Percentiles rank a stretch among this genome's conserved stretches.
Conservation (phyloP, 2,797 vertebrate genomes). For the Myotis pilosus region DNA sequence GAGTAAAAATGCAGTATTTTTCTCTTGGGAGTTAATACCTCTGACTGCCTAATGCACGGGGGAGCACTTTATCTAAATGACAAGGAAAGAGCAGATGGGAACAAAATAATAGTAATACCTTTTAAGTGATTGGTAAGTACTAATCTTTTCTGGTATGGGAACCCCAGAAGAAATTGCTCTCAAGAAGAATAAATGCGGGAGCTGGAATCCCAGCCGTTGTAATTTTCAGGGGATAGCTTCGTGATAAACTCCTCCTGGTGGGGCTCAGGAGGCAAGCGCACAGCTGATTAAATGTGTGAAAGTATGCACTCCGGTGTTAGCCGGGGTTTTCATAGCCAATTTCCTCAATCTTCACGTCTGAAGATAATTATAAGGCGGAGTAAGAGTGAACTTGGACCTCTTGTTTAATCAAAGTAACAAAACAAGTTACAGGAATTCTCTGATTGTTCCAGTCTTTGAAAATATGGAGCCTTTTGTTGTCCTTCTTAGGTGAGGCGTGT, state of each 20-base stretch:
- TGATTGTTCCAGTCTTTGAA: conserved; percentile 13
- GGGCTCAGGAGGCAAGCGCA: background rate
- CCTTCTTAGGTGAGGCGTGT: background rate
- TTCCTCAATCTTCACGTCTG: conserved; percentile 9
- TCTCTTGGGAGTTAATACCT: background rate
- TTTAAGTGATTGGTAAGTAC: conserved; percentile 21
- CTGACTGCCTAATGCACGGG: background rate
- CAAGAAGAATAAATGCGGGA: background rate
- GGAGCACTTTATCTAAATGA: background rate
- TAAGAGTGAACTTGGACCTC: conserved; percentile 29
- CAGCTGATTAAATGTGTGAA: conserved; percentile 38
- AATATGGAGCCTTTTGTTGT: background rate
- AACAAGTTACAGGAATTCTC: conserved; percentile 42
- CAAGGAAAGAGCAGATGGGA: background rate
- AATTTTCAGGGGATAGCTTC: conserved; percentile 4
- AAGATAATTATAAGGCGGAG: conserved; percentile 44
- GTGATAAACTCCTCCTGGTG: background rate
- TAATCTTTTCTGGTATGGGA: background rate
- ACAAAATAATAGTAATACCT: background rate
- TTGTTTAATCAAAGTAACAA: conserved; percentile 51
- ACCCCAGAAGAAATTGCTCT: conserved; percentile 3
- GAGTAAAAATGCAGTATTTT: background rate
- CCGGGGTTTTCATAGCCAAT: background rate
- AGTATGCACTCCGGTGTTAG: background rate
- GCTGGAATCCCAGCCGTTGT: background rate